These are phyloP conservation scores for Dromas ardeola DNA, from an alignment of 2,113 vertebrate genomes.

Conservation along the genomic window DNA sequence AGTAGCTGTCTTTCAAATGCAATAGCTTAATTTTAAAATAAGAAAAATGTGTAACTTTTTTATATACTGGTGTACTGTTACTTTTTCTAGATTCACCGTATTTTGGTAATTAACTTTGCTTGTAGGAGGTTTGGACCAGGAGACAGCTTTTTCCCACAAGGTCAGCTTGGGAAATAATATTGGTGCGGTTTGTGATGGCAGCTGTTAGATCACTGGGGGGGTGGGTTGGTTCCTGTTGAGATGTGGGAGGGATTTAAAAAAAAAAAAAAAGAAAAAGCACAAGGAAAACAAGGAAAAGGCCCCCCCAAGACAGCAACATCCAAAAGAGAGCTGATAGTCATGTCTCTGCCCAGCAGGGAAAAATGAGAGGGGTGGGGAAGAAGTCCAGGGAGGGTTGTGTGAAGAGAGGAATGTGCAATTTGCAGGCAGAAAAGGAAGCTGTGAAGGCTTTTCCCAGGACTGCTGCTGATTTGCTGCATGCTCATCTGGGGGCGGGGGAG, in stretches of 20 bases:
- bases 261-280: neutral
- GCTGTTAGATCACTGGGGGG: neutral
- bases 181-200: neutral
- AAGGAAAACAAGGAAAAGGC: no score
- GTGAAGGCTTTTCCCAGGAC: neutral
- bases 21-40: constrained; percentile 10
- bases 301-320: neutral
- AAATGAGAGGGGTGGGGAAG: neutral
- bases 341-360: neutral
- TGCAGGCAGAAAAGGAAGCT: neutral
- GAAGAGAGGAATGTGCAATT: neutral
- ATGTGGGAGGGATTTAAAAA: neutral
- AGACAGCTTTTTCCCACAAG: constrained; percentile 19
- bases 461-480: neutral
- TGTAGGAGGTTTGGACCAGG: neutral
- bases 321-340: neutral
- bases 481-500: neutral
- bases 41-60: neutral
- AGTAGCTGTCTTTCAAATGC: neutral
- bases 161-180: neutral
- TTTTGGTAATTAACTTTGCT: constrained; percentile 17
- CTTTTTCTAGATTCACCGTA: neutral
- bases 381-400: neutral
- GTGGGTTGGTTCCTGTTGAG: neutral
- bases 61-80: neutral